Evolutionary conservation across 2,797 vertebrate species (phyloP), one percentile per base, ranked within the genome.

Genomic region (Darevskia mixta): DNA sequence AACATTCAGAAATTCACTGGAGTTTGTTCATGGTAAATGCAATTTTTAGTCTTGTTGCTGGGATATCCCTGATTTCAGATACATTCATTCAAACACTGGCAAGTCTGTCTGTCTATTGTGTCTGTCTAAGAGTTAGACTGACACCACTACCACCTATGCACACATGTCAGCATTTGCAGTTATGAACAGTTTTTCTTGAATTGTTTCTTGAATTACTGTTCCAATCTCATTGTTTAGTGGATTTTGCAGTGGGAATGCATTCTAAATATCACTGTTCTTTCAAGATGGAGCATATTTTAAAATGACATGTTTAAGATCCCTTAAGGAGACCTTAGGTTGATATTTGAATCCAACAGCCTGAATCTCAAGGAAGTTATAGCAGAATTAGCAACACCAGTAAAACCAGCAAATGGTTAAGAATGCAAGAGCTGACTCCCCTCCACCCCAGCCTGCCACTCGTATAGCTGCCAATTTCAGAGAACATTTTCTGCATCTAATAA

Each of bases 321-420:
- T 41, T 72, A 45, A 78, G 41, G 41, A 78, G 76, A 45, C 25
- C 43, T 29, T 15, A 8, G 69, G 20, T 9, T 0, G 0, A 0
- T 8, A 41, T 23, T 10, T 17, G 11, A 13, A 3, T 13, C 78
- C 10, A 15, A 61, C 5, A 10, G 2, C 0, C n/a, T 0, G 0
- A 3, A 55, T n/a, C 66, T 41, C 0, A n/a, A 43, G 86, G 4
- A 18, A 66, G 32, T 45, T 23, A 4, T 2, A 61, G 35, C 58
- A 2, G 55, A n/a, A 55, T 61, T 20, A 4, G 25, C 43, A 88
- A 87, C 76, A 41, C 38, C 58, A 29, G 15, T 15, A 11, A 82
- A 76, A 0, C 0, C 1, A 0, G 8, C 58, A 80, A 1, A 64
- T 27, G 8, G 82, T 18, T 7, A 73, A 71, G 49, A 8, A 85